Conservation (phyloP, 2,888 invertebrate species). For the Cyaniris semiargus region DNA sequence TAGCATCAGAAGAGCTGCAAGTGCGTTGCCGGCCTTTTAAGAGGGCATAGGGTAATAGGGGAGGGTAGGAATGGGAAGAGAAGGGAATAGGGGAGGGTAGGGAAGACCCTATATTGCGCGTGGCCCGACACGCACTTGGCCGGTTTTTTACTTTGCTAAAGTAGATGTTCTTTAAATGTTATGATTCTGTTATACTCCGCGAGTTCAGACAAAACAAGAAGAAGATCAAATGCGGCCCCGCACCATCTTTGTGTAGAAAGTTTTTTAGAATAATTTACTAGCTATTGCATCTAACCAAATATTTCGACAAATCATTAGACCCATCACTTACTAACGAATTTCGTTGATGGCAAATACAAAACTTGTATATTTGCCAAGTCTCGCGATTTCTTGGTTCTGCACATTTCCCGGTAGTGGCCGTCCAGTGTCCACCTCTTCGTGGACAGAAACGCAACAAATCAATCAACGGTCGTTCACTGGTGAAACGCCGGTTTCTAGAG, state of each 20-base stretch:
- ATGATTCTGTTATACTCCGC: no score
- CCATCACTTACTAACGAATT: no score
- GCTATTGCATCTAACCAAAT: no score
- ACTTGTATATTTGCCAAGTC: not conserved
- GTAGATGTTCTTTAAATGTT: no score
- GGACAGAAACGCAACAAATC: slow-evolving; percentile 34
- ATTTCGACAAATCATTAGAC: no score
- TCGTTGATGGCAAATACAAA: not conserved
- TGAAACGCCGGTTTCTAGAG: slow-evolving; percentile 49
- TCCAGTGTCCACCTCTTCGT: not conserved
- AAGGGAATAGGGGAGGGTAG: no score
- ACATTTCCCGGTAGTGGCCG: not conserved
- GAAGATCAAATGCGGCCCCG: not conserved
- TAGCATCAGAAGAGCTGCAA: no score
- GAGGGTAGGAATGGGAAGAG: no score
- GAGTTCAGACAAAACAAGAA: not conserved
- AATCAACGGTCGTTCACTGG: slow-evolving; percentile 37
- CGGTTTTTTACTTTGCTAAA: not conserved
- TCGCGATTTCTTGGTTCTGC: not conserved
- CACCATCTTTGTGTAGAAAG: not conserved
- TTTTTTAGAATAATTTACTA: not conserved
- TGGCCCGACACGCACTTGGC: no score
- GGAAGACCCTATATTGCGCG: no score
- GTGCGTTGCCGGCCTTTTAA: no score
- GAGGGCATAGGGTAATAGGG: no score